Conservation (phyloP, 2,113 vertebrate genomes). For the Elaphurus davidianus region DNA sequence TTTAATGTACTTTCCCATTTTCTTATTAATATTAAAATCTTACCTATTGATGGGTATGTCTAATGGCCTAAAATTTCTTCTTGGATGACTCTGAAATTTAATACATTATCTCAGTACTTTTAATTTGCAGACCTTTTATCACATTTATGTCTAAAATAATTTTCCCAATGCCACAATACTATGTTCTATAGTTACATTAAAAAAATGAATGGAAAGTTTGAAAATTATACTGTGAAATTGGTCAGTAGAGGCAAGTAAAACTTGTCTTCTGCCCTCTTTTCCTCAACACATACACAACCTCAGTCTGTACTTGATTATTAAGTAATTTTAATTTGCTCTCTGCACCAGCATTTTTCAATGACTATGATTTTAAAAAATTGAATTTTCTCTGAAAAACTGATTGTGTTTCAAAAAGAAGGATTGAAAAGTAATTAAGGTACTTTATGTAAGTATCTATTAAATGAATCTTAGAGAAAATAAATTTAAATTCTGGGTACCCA, state of each 20-base stretch:
- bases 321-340: conserved; percentile 9
- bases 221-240: background rate
- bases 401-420: conserved; percentile 2
- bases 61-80: background rate
- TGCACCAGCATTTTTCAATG: background rate
- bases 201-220: background rate
- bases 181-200: background rate
- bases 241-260: background rate
- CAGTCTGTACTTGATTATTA: background rate
- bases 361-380: background rate
- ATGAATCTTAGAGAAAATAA: background rate
- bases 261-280: background rate
- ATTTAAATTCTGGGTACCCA: background rate
- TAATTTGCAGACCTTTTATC: background rate
- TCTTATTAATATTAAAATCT: background rate
- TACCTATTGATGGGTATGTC: background rate
- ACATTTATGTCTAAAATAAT: background rate
- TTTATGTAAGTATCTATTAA: background rate
- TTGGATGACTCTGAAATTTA: background rate
- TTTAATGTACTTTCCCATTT: background rate
- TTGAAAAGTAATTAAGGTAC: background rate
- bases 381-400: background rate
- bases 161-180: background rate
- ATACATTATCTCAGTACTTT: background rate
- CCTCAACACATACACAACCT: background rate